These are phyloP conservation scores for Schrankia costaestrigalis DNA, from an alignment of 2,888 invertebrate genomes.

Conservation along the genomic window DNA sequence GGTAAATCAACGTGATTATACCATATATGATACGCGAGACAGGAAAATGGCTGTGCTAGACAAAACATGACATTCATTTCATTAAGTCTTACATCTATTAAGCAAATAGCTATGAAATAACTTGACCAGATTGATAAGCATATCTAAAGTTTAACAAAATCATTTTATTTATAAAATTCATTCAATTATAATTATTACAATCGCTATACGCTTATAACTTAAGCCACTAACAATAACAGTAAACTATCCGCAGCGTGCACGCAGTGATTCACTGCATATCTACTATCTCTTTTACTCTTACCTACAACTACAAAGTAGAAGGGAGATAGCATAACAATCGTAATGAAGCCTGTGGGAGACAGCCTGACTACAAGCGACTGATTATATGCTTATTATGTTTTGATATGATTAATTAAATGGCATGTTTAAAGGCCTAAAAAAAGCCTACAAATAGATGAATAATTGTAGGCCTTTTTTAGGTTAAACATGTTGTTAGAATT, in stretches of 20 bases:
- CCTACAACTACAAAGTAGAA: conserved; percentile 19
- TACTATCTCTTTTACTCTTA: conserved; percentile 30
- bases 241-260: conserved; percentile 60
- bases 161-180: too few species aligned
- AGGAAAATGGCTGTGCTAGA: too few species aligned
- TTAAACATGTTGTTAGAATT: conserved; percentile 9
- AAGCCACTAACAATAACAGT: conserved; percentile 34
- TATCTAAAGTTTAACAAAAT: too few species aligned
- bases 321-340: conserved; percentile 53
- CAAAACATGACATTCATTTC: too few species aligned
- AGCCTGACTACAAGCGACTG: conserved; percentile 37
- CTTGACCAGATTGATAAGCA: too few species aligned
- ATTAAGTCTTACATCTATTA: too few species aligned
- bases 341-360: conserved; percentile 61
- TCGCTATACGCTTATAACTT: conserved; percentile 23
- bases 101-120: too few species aligned
- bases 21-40: too few species aligned
- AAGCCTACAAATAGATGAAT: too few species aligned
- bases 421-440: conserved; percentile 25
- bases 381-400: conserved; percentile 48
- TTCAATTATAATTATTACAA: too few species aligned
- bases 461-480: too few species aligned
- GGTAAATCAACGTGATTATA: too few species aligned
- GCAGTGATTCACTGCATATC: conserved; percentile 40
- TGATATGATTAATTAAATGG: conserved; percentile 48